phyloP scores from a whole-genome alignment of 2,888 invertebrate species.

The Melanophora roralis region DNA sequence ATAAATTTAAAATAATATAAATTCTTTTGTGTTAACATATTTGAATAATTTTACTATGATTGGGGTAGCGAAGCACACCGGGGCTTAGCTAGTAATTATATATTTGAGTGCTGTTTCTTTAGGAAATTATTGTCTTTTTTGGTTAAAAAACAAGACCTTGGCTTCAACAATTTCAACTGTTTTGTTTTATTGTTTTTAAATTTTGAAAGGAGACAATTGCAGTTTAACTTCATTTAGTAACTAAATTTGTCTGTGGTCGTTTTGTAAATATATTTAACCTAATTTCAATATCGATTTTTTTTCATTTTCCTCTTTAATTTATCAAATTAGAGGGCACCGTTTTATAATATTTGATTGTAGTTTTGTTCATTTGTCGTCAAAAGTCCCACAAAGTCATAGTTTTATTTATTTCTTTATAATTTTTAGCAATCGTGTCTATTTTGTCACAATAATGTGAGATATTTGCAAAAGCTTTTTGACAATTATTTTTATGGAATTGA shows the following conservation, averaged over 20 bases:
- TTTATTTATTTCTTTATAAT: background rate
- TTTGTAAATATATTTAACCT: conserved; percentile 39
- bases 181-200: background rate
- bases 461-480: background rate
- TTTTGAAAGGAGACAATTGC: conserved; percentile 33
- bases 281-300: conserved; percentile 10
- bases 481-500: background rate
- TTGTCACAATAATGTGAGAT: conserved; percentile 16
- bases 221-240: conserved; percentile 53
- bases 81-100: no score
- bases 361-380: conserved; percentile 25
- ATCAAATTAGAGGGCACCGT: no score
- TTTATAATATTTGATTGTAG: conserved; percentile 14
- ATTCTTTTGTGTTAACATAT: no score
- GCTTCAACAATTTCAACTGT: conserved; percentile 13
- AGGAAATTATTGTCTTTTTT: no score
- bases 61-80: no score
- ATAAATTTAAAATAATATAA: no score
- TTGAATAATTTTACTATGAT: no score
- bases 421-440: conserved; percentile 44
- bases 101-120: no score
- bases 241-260: conserved; percentile 27
- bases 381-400: background rate
- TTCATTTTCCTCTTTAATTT: no score
- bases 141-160: conserved; percentile 46